Base-by-base conservation (phyloP, 1,140 invertebrate genomes). In the Melanaphis sacchari region DNA sequence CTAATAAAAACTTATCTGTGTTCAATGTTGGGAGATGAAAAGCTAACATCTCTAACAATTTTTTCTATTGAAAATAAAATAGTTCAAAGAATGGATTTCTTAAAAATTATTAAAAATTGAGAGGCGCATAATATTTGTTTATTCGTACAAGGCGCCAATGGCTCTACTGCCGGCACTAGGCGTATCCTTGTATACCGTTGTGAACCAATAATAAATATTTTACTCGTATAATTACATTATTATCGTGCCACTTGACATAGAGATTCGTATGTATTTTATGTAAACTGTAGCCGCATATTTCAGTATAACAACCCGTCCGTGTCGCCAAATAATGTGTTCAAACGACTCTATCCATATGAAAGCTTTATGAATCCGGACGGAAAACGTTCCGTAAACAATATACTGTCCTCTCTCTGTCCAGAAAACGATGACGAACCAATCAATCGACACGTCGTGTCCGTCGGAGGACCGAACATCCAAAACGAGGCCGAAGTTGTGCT, bases 261-360 rank as follows among this genome's bases (percentile, higher is more conserved):
- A 76, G 59, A 76, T 76, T n/a, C 15, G n/a, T n/a, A 15, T 76
- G 59, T 76, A 76, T 76, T 76, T 18, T n/a, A 87, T 46, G 41
- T 38, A 82, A 82, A 82, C 36, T 82, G 36, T 21, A 38, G 18
- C 9, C 24, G 36, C 36, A n/a, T 91, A 43, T 96, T 93, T 95
- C n/a, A 93, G 91, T 84, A 40, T 46, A 93, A 85, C 98, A 98
- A 96, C 94, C 97, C 98, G 24, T 94, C 96, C 40, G 95, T 97
- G 38, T 95, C 96, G 36, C 95, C 97, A 2, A 96, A 96, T 94
- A 96, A 97, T 90, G 94, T 98, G 2, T 95, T 99, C 49, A 96
- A 97, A 93, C 96, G 97, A 40, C 95, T 98, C 24, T 99, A 99
- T 95, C 98, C 98, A 0, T 98, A 98, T 94, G 96, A 97, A 93